Percentiles rank a stretch among this genome's conserved stretches.
Conservation (phyloP, 2,113 vertebrate genomes). For the Mustelus asterias region DNA sequence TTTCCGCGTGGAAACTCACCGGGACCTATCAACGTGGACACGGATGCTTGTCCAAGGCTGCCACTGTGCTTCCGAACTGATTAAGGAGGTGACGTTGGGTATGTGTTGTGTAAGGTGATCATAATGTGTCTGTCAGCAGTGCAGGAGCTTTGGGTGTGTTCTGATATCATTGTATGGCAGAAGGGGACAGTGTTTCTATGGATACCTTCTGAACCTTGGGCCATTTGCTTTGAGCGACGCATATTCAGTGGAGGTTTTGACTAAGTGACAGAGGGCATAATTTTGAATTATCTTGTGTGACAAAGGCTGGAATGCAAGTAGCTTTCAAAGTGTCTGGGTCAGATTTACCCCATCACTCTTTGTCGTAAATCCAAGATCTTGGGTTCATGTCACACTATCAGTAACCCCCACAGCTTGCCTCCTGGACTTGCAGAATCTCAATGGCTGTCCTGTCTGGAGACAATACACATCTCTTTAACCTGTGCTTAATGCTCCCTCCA, state of each 20-base stretch:
- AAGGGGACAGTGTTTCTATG: neutral
- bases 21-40: slow-evolving; percentile 88
- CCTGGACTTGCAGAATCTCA: too few relatives aligned
- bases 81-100: slow-evolving; percentile 83
- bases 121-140: neutral
- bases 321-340: neutral
- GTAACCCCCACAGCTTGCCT: too few relatives aligned
- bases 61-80: slow-evolving; percentile 75
- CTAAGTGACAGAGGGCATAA: neutral
- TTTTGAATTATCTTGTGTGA: neutral
- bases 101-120: slow-evolving; percentile 37
- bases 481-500: too few relatives aligned
- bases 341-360: neutral
- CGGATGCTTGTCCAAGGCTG: slow-evolving; percentile 84
- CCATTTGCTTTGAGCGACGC: neutral
- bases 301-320: neutral
- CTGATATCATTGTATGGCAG: neutral
- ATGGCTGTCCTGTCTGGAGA: too few relatives aligned
- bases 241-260: neutral
- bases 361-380: too few relatives aligned
- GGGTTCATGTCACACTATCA: too few relatives aligned
- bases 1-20: slow-evolving; percentile 89
- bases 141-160: neutral
- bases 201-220: neutral
- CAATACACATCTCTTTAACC: too few relatives aligned